Base-by-base conservation (phyloP, 2,888 invertebrate genomes). In the Oxycera nigricornis region DNA sequence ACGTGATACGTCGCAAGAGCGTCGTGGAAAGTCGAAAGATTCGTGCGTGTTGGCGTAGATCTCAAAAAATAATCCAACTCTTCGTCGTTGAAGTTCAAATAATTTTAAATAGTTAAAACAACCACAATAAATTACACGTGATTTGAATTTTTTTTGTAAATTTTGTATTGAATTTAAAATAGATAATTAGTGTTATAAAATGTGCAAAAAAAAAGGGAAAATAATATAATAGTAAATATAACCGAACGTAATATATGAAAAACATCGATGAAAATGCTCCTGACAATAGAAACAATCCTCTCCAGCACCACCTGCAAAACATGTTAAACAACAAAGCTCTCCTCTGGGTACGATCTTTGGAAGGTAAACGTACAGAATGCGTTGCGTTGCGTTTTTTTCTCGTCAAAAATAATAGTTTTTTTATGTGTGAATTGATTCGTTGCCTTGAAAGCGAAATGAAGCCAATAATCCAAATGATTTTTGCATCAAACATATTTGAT, bases 301-400 rank as follows among this genome's bases (percentile, higher is more conserved):
- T 46, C 72, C 28, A 72, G 35, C n/a, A n/a, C 20, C 24, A 24
- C 14, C 41, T 30, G 26, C 35, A 20, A 28, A 46, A 28, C 52
- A 17, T 55, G 7, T 55, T 68, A 28, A 28, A 65, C 62, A 39
- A 41, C n/a, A 59, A 70, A 52, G n/a, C 52, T 28, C 68, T 70
- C 70, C 52, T 55, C 81, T 83, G 84, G 85, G 85, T 85, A 85
- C 85, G 85, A 85, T 85, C 85, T 84, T 79, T 80, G 72, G 80
- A 85, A 85, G 85, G 85, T 84, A 85, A 85, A 79, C 81, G 79
- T 79, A 28, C 41, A 57, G 72, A 62, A 65, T 46, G 46, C 46
- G 24, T 24, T 52, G 22, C 17, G 11, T 46, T 46, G 46, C 46
- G 24, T 24, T 52, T 9, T 46, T 46, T 46, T 46, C 11, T 46